Percentiles rank a stretch among this genome's conserved stretches.
Conservation (phyloP, 2,888 invertebrate species). For the Drosophila meridionalis region DNA sequence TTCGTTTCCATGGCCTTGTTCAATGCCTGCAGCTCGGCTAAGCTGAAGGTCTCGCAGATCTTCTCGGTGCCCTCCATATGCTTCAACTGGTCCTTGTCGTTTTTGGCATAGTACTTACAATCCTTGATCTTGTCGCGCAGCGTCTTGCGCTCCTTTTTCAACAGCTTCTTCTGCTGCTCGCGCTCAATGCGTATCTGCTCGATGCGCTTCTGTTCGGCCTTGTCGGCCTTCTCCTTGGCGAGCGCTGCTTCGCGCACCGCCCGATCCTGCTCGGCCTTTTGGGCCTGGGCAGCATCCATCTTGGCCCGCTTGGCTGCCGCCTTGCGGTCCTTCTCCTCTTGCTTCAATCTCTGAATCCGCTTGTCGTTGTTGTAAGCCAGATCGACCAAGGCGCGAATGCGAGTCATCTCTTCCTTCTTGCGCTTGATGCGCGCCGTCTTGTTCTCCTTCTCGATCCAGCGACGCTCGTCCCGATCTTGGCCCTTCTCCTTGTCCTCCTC, state of each 20-base stretch:
- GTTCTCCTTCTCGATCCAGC: conserved; percentile 99
- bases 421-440: conserved; percentile 95
- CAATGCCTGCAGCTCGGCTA: conserved; percentile 90
- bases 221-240: conserved; percentile 92
- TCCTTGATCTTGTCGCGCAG: conserved; percentile 92
- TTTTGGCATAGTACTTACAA: conserved; percentile 91
- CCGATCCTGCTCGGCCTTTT: conserved; percentile 93
- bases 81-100: conserved; percentile 90
- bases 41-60: conserved; percentile 92
- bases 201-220: conserved; percentile 92
- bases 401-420: conserved; percentile 98
- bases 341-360: conserved; percentile 95
- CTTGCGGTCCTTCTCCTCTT: conserved; percentile 96
- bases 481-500: conserved; percentile 99
- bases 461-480: conserved; percentile 97
- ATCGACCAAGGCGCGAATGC: conserved; percentile 96
- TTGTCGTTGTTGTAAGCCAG: conserved; percentile 97
- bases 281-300: conserved; percentile 92
- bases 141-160: conserved; percentile 94
- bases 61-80: conserved; percentile 97
- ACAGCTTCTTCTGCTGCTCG: conserved; percentile 92
- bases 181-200: conserved; percentile 94
- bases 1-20: conserved; percentile 89
- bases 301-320: conserved; percentile 94
- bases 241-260: conserved; percentile 90